Evolutionary conservation across 2,113 vertebrate species (phyloP).

Genomic region (Podocnemis expansa): DNA sequence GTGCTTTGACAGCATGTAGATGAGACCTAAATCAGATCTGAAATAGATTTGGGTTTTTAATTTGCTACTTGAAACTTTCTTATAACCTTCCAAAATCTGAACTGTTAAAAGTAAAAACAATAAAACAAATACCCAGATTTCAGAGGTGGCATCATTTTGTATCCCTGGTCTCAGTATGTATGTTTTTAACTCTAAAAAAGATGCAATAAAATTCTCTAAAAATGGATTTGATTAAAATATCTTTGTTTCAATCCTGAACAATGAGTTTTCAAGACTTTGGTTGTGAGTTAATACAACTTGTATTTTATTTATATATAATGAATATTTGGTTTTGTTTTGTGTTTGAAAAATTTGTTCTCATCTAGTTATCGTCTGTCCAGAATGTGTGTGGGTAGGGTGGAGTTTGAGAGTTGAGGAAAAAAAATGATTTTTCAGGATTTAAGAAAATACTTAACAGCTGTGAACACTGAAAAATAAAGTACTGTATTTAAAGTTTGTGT

Average conservation of each 20-base stretch:
- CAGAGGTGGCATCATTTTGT: not conserved
- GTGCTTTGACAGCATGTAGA: not conserved
- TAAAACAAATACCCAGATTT: conserved; percentile 10
- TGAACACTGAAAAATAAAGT: conserved; percentile 66
- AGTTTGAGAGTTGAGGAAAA: conserved; percentile 12
- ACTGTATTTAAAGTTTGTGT: conserved; percentile 39
- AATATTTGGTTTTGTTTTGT: not conserved
- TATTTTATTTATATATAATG: no score
- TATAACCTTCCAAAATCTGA: not conserved
- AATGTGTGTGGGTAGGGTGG: not conserved
- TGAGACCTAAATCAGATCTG: not conserved
- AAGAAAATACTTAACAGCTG: conserved; percentile 31
- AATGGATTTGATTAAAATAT: not conserved
- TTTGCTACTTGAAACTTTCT: not conserved
- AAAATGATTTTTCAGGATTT: conserved; percentile 24
- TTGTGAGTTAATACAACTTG: conserved; percentile 35
- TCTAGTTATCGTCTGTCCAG: not conserved
- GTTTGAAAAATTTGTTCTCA: conserved; percentile 7
- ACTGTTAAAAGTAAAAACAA: not conserved
- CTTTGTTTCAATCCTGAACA: conserved; percentile 1
- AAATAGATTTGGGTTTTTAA: not conserved
- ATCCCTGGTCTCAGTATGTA: not conserved
- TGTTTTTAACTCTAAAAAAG: conserved; percentile 21
- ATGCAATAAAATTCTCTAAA: conserved; percentile 22
- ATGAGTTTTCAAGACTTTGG: conserved; percentile 50